These are phyloP conservation scores for Nomia melanderi DNA, from an alignment of 1,140 invertebrate species.

Conservation along the genomic window DNA sequence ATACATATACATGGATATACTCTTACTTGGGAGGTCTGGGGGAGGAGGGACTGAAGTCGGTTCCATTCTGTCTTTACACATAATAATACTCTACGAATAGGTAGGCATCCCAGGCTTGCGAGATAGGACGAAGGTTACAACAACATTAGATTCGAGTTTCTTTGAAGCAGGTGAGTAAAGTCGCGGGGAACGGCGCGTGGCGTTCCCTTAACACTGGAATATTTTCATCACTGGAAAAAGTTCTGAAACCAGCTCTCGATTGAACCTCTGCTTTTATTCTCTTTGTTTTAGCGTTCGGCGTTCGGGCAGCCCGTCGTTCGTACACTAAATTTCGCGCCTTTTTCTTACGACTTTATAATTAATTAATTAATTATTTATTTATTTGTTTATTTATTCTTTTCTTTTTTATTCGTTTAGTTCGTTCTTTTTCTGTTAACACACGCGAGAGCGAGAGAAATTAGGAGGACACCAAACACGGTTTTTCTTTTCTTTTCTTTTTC, in stretches of 20 bases:
- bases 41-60: too few species aligned
- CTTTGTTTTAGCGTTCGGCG: conserved; percentile 33
- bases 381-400: not conserved
- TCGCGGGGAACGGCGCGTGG: not conserved
- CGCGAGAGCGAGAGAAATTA: conserved; percentile 4
- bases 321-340: not conserved
- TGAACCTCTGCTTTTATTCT: not conserved
- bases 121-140: conserved; percentile 42
- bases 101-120: conserved; percentile 51
- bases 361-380: not conserved
- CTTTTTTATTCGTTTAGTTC: not conserved
- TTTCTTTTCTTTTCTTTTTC: too few species aligned
- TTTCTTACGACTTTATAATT: not conserved
- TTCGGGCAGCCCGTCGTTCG: conserved; percentile 37
- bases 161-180: conserved; percentile 50
- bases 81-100: conserved; percentile 62
- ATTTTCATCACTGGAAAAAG: conserved; percentile 9
- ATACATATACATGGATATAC: conserved; percentile 71
- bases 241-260: not conserved
- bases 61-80: conserved; percentile 44
- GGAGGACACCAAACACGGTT: not conserved
- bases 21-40: conserved; percentile 29
- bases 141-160: conserved; percentile 50
- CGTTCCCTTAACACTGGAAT: not conserved
- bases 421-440: not conserved